phyloP scores from a whole-genome alignment of 2,888 invertebrate genomes.

The Limenitis camilla region DNA sequence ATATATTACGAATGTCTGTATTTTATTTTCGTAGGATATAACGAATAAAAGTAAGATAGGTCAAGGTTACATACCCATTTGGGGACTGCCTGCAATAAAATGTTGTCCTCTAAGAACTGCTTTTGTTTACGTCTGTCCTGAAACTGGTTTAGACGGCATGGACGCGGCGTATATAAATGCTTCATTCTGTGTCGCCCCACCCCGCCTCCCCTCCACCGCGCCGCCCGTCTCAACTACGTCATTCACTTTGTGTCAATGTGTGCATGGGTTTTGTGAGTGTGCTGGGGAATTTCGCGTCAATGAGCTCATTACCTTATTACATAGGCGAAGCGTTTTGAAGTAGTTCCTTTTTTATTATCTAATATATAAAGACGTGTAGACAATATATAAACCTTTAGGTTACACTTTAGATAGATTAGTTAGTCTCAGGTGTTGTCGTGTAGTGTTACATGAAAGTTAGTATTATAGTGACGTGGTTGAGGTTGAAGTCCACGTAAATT shows the following conservation, averaged over 20 bases:
- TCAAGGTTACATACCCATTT: constrained; percentile 22
- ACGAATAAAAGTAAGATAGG: neutral
- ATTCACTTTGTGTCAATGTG: constrained; percentile 34
- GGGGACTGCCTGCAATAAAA: constrained; percentile 15
- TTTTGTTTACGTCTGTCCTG: constrained; percentile 56
- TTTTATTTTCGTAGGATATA: neutral
- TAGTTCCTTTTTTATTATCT: no score
- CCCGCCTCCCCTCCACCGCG: constrained; percentile 27
- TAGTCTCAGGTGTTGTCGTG: no score
- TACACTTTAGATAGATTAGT: no score
- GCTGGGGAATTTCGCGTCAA: no score
- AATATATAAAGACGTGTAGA: no score
- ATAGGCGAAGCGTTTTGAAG: no score
- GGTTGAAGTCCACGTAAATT: no score
- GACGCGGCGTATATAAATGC: constrained; percentile 58
- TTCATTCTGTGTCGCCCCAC: constrained; percentile 33
- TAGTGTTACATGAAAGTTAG: no score
- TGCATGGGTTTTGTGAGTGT: neutral
- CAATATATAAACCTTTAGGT: no score
- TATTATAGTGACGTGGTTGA: no score
- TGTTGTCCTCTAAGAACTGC: constrained; percentile 39
- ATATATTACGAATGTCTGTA: no score
- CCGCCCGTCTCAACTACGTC: constrained; percentile 42
- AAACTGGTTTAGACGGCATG: constrained; percentile 54
- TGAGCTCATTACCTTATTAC: no score